These are phyloP conservation scores for Halichoerus grypus DNA, from an alignment of 2,113 vertebrate genomes.

Conservation along the genomic window DNA sequence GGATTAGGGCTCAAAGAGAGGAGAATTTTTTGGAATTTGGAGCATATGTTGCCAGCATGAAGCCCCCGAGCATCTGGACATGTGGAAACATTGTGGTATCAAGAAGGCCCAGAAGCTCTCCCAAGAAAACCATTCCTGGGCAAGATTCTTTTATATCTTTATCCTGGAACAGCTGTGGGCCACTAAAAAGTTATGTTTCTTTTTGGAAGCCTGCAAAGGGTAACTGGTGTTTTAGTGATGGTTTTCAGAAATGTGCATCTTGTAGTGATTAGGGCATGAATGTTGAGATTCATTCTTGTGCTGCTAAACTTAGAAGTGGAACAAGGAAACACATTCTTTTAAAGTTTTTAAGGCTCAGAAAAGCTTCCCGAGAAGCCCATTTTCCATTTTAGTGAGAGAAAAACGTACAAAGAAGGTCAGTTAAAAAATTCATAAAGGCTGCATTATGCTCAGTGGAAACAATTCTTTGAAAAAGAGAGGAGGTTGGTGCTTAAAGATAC, in stretches of 20 bases:
- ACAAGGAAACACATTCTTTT: slow-evolving; percentile 55
- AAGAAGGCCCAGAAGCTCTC: not conserved
- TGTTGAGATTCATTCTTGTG: slow-evolving; percentile 40
- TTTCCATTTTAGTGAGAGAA: slow-evolving; percentile 74
- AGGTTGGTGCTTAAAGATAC: slow-evolving; percentile 34
- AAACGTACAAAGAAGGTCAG: slow-evolving; percentile 50
- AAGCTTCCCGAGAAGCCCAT: slow-evolving; percentile 61
- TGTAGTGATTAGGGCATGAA: slow-evolving; percentile 53
- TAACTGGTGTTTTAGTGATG: not conserved
- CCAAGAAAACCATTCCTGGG: not conserved
- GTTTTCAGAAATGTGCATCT: slow-evolving; percentile 46
- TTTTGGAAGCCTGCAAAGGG: slow-evolving; percentile 18
- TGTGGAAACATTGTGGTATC: not conserved
- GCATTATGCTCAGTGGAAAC: slow-evolving; percentile 51
- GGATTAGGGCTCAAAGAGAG: not conserved
- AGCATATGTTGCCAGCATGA: not conserved
- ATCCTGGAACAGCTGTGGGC: not conserved
- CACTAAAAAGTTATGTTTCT: not conserved
- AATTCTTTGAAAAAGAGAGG: slow-evolving; percentile 45
- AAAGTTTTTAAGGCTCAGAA: slow-evolving; percentile 50
- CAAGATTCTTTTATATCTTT: not conserved
- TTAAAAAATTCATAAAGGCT: slow-evolving; percentile 79
- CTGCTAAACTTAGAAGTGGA: slow-evolving; percentile 69
- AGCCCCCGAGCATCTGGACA: not conserved
- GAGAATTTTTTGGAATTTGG: not conserved